Conservation (phyloP, 2,888 invertebrate genomes). For the Sarcophaga carnaria region DNA sequence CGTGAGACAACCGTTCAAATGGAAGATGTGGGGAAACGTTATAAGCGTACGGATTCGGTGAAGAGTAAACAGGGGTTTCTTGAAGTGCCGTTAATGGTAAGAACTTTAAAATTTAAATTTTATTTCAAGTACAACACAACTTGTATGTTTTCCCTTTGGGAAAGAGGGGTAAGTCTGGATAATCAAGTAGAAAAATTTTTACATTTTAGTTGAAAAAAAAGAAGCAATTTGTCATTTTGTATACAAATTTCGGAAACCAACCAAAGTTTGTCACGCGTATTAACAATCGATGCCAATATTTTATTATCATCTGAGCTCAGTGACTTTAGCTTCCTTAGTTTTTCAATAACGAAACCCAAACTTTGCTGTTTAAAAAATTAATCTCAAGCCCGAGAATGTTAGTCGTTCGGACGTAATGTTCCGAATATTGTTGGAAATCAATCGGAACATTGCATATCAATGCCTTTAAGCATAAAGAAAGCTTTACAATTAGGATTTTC, state of each 20-base stretch:
- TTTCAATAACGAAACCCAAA: no score
- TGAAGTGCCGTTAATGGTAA: constrained; percentile 81
- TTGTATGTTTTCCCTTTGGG: not conserved
- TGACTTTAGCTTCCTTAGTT: no score
- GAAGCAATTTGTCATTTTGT: no score
- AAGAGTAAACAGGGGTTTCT: constrained; percentile 81
- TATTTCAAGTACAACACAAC: not conserved
- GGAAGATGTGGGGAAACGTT: constrained; percentile 69
- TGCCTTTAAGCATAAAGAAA: no score
- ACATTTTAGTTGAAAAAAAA: no score
- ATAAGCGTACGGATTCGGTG: constrained; percentile 78
- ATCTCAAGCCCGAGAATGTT: not conserved
- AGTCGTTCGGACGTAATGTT: no score
- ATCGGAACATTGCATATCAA: no score
- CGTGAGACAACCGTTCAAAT: constrained; percentile 73
- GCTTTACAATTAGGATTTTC: constrained; percentile 2
- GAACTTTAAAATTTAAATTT: constrained; percentile 54
- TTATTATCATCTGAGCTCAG: no score
- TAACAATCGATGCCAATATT: no score
- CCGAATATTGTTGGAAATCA: no score
- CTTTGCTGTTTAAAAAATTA: not conserved
- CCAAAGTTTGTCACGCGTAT: no score
- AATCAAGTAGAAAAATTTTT: not conserved
- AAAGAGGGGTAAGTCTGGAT: constrained; percentile 29
- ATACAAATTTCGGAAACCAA: no score